phyloP scores from a whole-genome alignment of 2,113 vertebrate species.

The Campylomormyrus numenius region DNA sequence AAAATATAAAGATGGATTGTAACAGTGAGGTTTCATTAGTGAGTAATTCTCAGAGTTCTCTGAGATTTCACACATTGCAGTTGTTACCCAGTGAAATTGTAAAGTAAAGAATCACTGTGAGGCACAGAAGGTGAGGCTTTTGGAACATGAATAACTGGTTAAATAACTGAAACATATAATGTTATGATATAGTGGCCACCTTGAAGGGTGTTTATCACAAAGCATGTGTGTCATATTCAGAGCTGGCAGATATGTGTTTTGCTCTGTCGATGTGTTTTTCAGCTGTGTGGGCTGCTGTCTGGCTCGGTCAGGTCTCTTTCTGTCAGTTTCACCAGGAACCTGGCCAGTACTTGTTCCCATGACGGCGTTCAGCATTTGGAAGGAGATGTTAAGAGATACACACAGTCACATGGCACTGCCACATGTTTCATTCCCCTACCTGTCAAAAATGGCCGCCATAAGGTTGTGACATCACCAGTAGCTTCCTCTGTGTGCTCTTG shows the following conservation, averaged over 20 bases:
- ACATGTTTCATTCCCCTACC: not conserved
- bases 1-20: not conserved
- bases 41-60: not conserved
- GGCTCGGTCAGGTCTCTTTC: not conserved
- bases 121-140: not conserved
- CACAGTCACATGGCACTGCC: not conserved
- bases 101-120: not conserved
- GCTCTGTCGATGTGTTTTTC: not conserved
- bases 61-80: not conserved
- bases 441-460: not conserved
- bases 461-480: not conserved
- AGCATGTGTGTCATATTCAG: not conserved
- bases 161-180: not conserved
- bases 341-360: not conserved
- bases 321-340: not conserved
- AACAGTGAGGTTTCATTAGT: not conserved
- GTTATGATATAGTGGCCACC: not conserved
- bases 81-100: not conserved
- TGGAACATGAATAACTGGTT: not conserved
- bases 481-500: not conserved
- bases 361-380: not conserved
- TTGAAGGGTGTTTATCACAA: not conserved
- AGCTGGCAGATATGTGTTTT: not conserved
- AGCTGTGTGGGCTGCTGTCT: not conserved
- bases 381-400: not conserved